These are phyloP conservation scores for Drosophila punjabiensis DNA, from an alignment of 1,140 invertebrate genomes.

Conservation along the genomic window DNA sequence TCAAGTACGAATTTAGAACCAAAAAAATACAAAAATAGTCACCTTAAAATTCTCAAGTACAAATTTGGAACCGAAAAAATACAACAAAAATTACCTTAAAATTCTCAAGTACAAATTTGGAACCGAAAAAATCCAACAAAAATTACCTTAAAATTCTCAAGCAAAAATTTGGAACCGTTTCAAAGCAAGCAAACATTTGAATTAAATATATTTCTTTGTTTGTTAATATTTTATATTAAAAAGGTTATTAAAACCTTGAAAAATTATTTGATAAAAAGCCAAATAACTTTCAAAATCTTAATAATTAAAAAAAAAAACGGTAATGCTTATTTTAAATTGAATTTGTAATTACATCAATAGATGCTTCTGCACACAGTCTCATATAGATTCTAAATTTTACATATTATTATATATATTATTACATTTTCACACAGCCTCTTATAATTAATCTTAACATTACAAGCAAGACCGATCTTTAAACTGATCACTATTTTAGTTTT, in stretches of 20 bases:
- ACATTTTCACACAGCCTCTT: not conserved
- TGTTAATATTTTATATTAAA: no score
- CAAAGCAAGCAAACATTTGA: no score
- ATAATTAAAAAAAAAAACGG: not conserved
- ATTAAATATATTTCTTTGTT: not conserved
- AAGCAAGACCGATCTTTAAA: not conserved
- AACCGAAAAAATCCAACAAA: not conserved
- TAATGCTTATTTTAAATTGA: not conserved
- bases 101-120: not conserved
- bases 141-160: not conserved
- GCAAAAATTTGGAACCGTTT: no score
- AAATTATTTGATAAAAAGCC: not conserved
- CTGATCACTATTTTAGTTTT: not conserved
- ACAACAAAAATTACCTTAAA: not conserved
- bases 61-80: not conserved
- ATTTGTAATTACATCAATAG: not conserved
- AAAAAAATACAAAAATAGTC: no score
- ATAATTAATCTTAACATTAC: no score
- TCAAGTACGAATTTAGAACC: no score
- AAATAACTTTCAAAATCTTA: not conserved
- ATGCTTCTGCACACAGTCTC: no score
- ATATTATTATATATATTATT: not conserved
- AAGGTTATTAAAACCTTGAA: not conserved
- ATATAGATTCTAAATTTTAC: not conserved
- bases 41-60: no score